A percentile compares a stretch with the other conserved stretches of the same genome.
These are phyloP conservation scores for Drosophila nr. perissopoda DNA, from an alignment of 2,888 invertebrate species.

Conservation along the genomic window DNA sequence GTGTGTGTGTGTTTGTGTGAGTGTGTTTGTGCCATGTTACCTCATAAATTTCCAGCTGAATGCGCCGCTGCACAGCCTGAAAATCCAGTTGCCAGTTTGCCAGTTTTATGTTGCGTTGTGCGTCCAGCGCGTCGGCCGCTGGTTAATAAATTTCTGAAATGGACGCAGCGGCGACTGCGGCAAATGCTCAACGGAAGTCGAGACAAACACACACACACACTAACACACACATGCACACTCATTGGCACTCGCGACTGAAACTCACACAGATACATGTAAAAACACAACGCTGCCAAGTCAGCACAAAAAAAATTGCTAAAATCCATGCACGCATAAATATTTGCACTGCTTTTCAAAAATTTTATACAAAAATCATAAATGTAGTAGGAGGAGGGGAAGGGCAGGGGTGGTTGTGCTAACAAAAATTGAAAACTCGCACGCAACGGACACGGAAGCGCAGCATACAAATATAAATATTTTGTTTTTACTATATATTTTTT, in stretches of 20 bases:
- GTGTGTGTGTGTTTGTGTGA: neutral
- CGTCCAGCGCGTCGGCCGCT: conserved; percentile 41
- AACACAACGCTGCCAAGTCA: conserved; percentile 34
- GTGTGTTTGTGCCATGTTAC: conserved; percentile 47
- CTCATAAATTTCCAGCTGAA: conserved; percentile 82
- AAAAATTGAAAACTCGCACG: conserved; percentile 47
- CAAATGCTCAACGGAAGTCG: conserved; percentile 74
- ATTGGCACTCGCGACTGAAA: conserved; percentile 3
- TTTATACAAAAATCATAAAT: conserved; percentile 38
- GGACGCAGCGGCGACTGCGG: conserved; percentile 64
- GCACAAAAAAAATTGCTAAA: conserved; percentile 29
- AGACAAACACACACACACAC: conserved; percentile 22
- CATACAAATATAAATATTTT: conserved; percentile 53
- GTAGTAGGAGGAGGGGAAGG: neutral
- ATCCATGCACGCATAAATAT: conserved; percentile 67
- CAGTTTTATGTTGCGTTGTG: conserved; percentile 24
- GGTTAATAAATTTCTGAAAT: conserved; percentile 76
- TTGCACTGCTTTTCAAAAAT: conserved; percentile 67
- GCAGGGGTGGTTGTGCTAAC: conserved; percentile 9
- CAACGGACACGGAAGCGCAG: conserved; percentile 70
- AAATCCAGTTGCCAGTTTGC: conserved; percentile 70
- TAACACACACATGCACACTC: conserved; percentile 12
- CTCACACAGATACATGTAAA: neutral
- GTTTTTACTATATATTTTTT: conserved; percentile 29
- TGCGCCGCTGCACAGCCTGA: conserved; percentile 76